Evolutionary conservation across 2,113 vertebrate species (phyloP).

Genomic region (Tachysurus fulvidraco): DNA sequence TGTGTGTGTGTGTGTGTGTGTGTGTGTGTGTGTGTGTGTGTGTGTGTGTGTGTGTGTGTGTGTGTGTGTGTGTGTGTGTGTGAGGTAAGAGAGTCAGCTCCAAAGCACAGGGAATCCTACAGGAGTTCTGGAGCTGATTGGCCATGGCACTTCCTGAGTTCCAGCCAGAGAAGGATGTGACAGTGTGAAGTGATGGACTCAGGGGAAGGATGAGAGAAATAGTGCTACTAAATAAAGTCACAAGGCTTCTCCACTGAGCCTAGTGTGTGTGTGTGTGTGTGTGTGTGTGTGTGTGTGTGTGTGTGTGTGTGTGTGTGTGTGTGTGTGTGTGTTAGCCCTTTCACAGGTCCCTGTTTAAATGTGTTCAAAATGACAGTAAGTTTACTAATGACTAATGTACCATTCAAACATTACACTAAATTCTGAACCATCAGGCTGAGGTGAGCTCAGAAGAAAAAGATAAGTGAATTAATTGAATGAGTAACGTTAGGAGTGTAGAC

Average conservation of each 20-base stretch:
- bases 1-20: neutral
- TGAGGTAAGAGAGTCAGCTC: neutral
- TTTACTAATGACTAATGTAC: slow-evolving; percentile 25
- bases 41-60: neutral
- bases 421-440: slow-evolving; percentile 3
- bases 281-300: slow-evolving; percentile 12
- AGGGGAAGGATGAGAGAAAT: slow-evolving; percentile 47
- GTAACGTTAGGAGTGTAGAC: neutral
- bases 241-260: slow-evolving; percentile 30
- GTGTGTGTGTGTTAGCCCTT: neutral
- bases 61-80: neutral
- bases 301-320: neutral
- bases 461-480: slow-evolving; percentile 6
- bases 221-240: slow-evolving; percentile 50
- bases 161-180: slow-evolving; percentile 53
- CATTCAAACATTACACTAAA: neutral
- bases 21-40: neutral
- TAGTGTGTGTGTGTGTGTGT: slow-evolving; percentile 8
- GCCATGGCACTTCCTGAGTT: slow-evolving; percentile 52
- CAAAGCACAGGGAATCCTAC: slow-evolving; percentile 34
- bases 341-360: slow-evolving; percentile 18
- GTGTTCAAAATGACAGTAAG: slow-evolving; percentile 15
- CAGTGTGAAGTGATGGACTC: slow-evolving; percentile 53
- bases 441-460: neutral
- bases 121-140: slow-evolving; percentile 48